Base-by-base conservation (phyloP, 2,888 invertebrate species). In the Prosopocoilus inquinatus region DNA sequence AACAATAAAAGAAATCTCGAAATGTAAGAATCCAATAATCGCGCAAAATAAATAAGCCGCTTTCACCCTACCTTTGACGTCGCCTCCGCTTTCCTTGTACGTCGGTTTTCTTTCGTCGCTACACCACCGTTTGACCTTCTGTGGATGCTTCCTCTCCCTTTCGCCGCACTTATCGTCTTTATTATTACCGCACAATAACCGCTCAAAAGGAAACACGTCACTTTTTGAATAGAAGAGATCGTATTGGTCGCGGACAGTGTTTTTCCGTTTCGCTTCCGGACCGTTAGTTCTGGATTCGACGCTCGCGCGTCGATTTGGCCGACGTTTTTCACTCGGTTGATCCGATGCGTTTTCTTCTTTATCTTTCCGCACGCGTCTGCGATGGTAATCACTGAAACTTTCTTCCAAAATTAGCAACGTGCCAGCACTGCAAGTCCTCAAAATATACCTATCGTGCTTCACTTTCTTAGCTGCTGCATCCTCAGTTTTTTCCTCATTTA, bases 401-500 rank as follows among this genome's bases (percentile, higher is more conserved):
- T 82, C 81, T 53, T 81, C 79, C 50, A 77, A 75, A 50, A 82
- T 77, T 53, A 83, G 73, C 60, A 82, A 68, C 34, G 82, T 82
- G 28, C 82, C 82, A 9, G 82, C 82, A 57, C 79, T 78, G 65
- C 80, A 78, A 32, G 79, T 80, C 62, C 82, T 73, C 48, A 80
- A 73, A 58, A 72, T 78, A 62, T 82, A 82, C 47, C 75, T 76
- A 11, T 65, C 61, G 48, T 61, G 58, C 20, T 75, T 75, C 7
- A 63, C 59, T 34, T 51, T 38, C n/a, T 48, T 50, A 35, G 34
- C 11, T n/a, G 35, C 36, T 20, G 34, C 46, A 35, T 28, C 46
- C 20, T 61, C 39, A 46, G 39, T 41, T 15, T 58, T 48, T 47
- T 47, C 53, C 16, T 60, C 56, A 41, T 54, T 46, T 32, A 28